These are phyloP conservation scores for Papilio aristodemus DNA, from an alignment of 1,140 invertebrate genomes.

Conservation along the genomic window DNA sequence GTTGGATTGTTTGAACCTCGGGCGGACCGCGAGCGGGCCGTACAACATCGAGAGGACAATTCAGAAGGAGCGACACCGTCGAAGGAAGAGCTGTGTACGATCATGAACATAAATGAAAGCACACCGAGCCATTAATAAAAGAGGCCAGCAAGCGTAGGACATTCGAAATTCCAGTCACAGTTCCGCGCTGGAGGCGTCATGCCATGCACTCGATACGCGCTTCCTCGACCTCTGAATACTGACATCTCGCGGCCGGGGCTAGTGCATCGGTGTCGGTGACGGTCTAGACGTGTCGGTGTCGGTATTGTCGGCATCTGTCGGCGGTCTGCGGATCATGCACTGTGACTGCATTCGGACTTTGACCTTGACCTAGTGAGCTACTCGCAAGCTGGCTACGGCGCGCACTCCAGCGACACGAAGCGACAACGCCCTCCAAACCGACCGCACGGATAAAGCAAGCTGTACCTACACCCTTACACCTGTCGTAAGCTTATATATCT, in stretches of 20 bases:
- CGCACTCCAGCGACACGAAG: conserved; percentile 56
- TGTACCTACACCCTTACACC: conserved; percentile 17
- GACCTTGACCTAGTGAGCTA: conserved; percentile 53
- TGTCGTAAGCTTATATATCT: conserved; percentile 22
- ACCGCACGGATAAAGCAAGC: conserved; percentile 44
- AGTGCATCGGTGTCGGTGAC: conserved; percentile 33
- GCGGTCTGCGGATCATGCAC: conserved; percentile 36
- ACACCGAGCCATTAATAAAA: conserved; percentile 77
- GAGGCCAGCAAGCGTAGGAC: conserved; percentile 74
- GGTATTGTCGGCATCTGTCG: conserved; percentile 30
- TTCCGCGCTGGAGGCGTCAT: conserved; percentile 45
- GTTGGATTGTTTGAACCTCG: neutral
- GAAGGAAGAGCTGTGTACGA: conserved; percentile 41
- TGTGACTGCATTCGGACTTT: conserved; percentile 67
- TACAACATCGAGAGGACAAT: conserved; percentile 36
- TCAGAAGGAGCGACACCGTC: conserved; percentile 41
- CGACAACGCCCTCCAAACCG: conserved; percentile 56
- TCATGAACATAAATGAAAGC: conserved; percentile 71
- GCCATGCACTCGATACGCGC: conserved; percentile 56
- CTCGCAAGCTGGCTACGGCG: conserved; percentile 54
- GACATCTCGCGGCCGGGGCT: conserved; percentile 43
- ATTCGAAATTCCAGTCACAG: conserved; percentile 76
- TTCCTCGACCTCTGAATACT: conserved; percentile 60
- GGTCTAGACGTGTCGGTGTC: conserved; percentile 1
- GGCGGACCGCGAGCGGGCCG: neutral